Evolutionary conservation across 2,797 vertebrate genomes (phyloP).

Genomic region (Antennarius maculatus): DNA sequence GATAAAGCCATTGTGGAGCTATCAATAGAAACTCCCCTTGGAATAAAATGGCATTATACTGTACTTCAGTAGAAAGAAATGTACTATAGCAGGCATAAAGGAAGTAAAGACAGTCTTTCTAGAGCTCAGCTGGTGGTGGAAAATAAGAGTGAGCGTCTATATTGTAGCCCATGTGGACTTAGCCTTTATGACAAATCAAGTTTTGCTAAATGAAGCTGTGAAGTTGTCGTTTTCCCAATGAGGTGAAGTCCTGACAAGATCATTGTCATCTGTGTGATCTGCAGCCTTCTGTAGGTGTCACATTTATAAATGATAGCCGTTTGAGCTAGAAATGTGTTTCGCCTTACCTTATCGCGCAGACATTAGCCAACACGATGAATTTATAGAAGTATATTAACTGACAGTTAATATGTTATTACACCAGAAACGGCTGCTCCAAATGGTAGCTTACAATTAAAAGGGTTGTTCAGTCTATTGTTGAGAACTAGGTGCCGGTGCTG

Average conservation of each 20-base stretch:
- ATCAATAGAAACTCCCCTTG: slow-evolving; percentile 2
- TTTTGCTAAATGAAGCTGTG: not conserved
- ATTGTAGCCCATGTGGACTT: not conserved
- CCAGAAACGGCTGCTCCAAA: slow-evolving; percentile 21
- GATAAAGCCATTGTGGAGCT: not conserved
- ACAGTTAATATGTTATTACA: slow-evolving; percentile 22
- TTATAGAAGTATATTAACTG: slow-evolving; percentile 1
- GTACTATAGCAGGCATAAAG: not conserved
- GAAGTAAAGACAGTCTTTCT: slow-evolving; percentile 14
- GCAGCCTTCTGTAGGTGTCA: not conserved
- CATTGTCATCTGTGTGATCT: not conserved
- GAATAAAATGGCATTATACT: slow-evolving; percentile 2
- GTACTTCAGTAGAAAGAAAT: not conserved
- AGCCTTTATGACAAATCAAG: not conserved
- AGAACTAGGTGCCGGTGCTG: slow-evolving; percentile 16
- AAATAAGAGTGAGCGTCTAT: not conserved
- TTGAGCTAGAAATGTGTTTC: slow-evolving; percentile 13
- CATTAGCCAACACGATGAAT: slow-evolving; percentile 10
- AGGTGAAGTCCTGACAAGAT: not conserved
- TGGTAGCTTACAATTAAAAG: slow-evolving; percentile 26
- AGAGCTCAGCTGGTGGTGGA: slow-evolving; percentile 6
- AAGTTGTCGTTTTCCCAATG: not conserved
- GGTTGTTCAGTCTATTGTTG: slow-evolving; percentile 9
- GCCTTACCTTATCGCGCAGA: not conserved
- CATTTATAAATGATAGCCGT: slow-evolving; percentile 20